These are phyloP conservation scores for Antidorcas marsupialis DNA, from an alignment of 2,113 vertebrate genomes.

Conservation along the genomic window DNA sequence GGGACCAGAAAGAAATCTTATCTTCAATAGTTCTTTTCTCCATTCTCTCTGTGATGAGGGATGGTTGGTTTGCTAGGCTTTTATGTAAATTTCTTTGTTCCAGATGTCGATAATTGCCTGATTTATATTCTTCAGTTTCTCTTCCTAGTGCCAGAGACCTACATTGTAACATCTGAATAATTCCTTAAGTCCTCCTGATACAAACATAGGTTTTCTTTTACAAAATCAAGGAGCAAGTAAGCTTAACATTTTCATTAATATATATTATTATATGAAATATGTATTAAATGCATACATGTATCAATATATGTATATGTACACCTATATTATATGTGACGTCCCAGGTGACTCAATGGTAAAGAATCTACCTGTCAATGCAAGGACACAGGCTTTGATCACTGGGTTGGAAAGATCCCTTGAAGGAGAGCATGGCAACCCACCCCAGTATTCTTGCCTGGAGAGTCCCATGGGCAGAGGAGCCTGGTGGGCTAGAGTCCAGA, in stretches of 20 bases:
- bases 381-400: not conserved
- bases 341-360: not conserved
- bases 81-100: not conserved
- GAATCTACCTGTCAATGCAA: not conserved
- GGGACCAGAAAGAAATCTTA: not conserved
- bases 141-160: not conserved
- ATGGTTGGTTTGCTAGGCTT: not conserved
- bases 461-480: not conserved
- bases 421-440: not conserved
- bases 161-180: not conserved
- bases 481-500: not conserved
- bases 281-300: not conserved
- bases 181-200: not conserved
- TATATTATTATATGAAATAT: not conserved
- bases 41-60: not conserved
- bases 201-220: not conserved
- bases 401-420: not conserved
- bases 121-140: not conserved
- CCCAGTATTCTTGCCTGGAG: not conserved
- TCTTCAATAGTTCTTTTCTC: not conserved
- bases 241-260: not conserved
- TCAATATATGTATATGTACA: not conserved
- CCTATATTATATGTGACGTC: not conserved
- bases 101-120: not conserved
- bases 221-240: not conserved